phyloP scores from a whole-genome alignment of 2,113 vertebrate genomes.

The Nycticryphes semicollaris region DNA sequence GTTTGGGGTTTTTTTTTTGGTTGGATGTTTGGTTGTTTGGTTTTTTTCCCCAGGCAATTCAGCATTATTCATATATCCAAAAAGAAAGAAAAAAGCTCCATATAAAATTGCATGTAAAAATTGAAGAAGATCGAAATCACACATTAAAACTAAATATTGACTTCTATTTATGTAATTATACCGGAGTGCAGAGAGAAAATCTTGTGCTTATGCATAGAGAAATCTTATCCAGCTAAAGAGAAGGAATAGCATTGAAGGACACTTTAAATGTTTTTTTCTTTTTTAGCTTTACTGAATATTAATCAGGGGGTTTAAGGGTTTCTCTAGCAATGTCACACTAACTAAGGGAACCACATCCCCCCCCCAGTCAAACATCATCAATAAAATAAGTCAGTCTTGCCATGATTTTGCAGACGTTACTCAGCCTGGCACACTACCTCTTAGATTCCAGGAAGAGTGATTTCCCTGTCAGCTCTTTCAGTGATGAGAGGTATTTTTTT shows the following conservation, averaged over 20 bases:
- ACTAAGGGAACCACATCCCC: neutral
- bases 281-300: conserved; percentile 4
- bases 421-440: neutral
- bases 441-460: conserved; percentile 9
- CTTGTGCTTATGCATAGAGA: neutral
- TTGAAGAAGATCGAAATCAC: neutral
- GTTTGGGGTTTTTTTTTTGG: neutral
- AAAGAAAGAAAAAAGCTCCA: neutral
- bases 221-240: neutral
- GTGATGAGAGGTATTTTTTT: neutral
- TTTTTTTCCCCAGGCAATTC: neutral
- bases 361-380: neutral
- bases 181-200: neutral
- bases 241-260: neutral
- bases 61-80: neutral
- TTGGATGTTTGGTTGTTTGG: neutral
- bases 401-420: neutral
- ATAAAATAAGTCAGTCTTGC: neutral
- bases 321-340: neutral
- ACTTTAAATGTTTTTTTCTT: neutral
- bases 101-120: neutral
- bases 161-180: neutral
- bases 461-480: neutral
- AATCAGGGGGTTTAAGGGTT: neutral
- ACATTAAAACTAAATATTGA: neutral